phyloP scores from a whole-genome alignment of 2,888 invertebrate genomes.

The Luffia ferchaultella region DNA sequence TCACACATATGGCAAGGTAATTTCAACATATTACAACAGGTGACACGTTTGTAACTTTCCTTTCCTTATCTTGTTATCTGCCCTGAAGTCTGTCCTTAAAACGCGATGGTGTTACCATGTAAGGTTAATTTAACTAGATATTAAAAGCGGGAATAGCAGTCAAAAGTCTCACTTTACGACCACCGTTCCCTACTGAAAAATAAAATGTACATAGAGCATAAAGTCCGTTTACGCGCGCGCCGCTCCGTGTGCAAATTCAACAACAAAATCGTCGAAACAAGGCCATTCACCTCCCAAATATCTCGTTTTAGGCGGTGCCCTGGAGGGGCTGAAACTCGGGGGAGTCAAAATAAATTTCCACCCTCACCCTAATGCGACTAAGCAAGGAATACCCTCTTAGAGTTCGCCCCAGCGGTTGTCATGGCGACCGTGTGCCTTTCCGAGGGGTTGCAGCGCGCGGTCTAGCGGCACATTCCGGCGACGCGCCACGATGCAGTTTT shows the following conservation, averaged over 20 bases:
- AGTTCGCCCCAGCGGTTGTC: conserved; percentile 36
- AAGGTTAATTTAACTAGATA: neutral
- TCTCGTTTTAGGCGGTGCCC: conserved; percentile 41
- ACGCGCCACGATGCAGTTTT: conserved; percentile 31
- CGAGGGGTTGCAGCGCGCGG: conserved; percentile 26
- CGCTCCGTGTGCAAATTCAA: neutral
- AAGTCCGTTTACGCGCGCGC: neutral
- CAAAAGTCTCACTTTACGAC: neutral
- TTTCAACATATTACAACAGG: too few relatives aligned
- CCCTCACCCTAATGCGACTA: conserved; percentile 52
- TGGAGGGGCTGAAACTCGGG: conserved; percentile 30
- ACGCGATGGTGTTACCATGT: neutral
- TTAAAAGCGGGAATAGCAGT: neutral
- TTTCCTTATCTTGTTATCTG: too few relatives aligned
- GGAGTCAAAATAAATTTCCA: conserved; percentile 52
- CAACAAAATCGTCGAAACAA: conserved; percentile 17
- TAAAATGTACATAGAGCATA: neutral
- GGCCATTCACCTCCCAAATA: conserved; percentile 58
- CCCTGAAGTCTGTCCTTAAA: too few relatives aligned
- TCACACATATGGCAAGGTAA: too few relatives aligned
- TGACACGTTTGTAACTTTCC: too few relatives aligned
- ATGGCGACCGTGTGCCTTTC: conserved; percentile 36
- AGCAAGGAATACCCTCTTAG: conserved; percentile 38
- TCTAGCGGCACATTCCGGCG: conserved; percentile 26
- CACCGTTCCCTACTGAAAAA: neutral